A percentile compares a stretch with the other conserved stretches of the same genome.
Conservation (phyloP, 2,888 invertebrate species). For the Agrotis exclamationis region DNA sequence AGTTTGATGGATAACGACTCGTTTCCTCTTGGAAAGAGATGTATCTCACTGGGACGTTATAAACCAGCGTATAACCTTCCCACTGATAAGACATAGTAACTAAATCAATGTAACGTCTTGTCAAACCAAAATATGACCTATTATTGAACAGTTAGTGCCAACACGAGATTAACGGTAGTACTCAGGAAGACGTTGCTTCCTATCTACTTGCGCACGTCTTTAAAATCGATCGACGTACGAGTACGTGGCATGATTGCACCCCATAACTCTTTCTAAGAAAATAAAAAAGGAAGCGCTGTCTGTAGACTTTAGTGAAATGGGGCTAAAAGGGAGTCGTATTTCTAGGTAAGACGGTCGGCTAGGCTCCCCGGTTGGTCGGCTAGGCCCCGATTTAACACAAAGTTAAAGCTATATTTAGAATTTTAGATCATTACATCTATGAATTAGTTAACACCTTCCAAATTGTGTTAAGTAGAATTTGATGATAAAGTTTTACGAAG, state of each 20-base stretch:
- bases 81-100: no score
- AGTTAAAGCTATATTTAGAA: constrained; percentile 24
- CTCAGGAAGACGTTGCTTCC: not conserved
- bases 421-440: constrained; percentile 18
- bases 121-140: no score
- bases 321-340: not conserved
- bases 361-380: constrained; percentile 21
- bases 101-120: no score
- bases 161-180: not conserved
- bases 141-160: not conserved
- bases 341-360: constrained; percentile 34
- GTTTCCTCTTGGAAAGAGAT: no score
- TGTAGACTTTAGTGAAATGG: not conserved
- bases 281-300: not conserved
- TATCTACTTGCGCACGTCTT: not conserved
- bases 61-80: no score
- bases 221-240: not conserved
- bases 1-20: no score
- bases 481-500: not conserved
- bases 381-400: constrained; percentile 25
- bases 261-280: not conserved
- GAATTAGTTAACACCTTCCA: not conserved
- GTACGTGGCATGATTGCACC: not conserved
- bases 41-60: no score
- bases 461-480: not conserved